Evolutionary conservation across 2,888 invertebrate species (phyloP), one percentile per base, ranked within the genome.

Genomic region (Phortica okadai): DNA sequence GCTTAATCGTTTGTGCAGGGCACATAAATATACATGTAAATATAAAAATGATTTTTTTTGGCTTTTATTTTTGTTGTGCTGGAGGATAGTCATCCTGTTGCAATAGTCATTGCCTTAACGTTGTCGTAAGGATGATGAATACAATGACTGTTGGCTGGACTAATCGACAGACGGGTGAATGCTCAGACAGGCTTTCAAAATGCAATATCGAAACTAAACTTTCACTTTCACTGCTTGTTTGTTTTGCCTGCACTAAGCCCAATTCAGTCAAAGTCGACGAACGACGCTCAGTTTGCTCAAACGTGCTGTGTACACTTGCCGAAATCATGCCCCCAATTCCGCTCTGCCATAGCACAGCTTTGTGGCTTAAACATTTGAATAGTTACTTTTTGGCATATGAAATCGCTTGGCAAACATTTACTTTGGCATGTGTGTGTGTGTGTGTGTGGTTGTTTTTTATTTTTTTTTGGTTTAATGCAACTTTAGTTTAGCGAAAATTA

Each of bases 141-240:
- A 33, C 33, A 4, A 33, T 33, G 33, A 4, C 33, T 33, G 3
- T 33, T 33, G 33, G 33, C 33, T 33, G 33, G 33, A 2, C 33
- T 33, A 33, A 33, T 4, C 33, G 33, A 50, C 8, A 50, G 45
- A 42, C 50, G 7, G 11, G 1, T 16, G 50, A 21, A 69, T 10
- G 50, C 21, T 11, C 56, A 72, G 56, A 54, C 56, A 50, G 42
- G 41, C 41, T 10, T 41, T 41, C 7, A 33, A 64, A 33, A 33
- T 33, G 33, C 33, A 56, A 56, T n/a, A 56, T 62, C 70, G 50
- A 54, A 33, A n/a, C 14, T 14, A 72, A 72, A 72, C 70, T 72
- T 72, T 72, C 70, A 72, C 70, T 72, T 72, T 72, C 70, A 72
- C 70, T 72, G 14, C 42, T 41, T 25, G 10, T 62, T 56, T 56